Evolutionary conservation across 2,888 invertebrate species (phyloP), one percentile per base, ranked within the genome.

Genomic region (Drosophila parthenogenetica): DNA sequence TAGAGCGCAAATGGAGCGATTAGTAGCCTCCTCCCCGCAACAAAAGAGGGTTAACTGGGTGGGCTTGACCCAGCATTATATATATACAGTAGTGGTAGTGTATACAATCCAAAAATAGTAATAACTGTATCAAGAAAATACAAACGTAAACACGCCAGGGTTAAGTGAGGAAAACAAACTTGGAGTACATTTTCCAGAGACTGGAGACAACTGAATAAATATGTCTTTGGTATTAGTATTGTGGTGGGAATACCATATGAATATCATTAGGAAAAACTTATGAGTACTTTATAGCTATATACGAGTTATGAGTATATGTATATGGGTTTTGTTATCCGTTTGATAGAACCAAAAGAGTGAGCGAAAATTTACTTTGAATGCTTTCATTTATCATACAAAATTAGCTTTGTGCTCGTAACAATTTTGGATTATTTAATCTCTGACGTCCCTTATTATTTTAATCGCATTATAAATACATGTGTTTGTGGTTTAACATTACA

Each of bases 1-100:
- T 75, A 67, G 62, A 60, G 64, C 78, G 63, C 66, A 68, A 81
- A 76, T 83, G 63, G 71, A 72, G 71, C 76, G 68, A 79, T 87
- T 83, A 81, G 61, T 61, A 64, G n/a, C 19, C 55, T 53, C 14
- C 13, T 35, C 10, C 64, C 69, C 67, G 29, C 29, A 8, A 8
- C 65, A 57, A 8, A 8, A n/a, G 61, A 70, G 54, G 61, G 61
- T 50, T 55, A 51, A 62, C 39, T 16, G 54, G 14, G 7, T 58
- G 39, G 51, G 37, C 40, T 55, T 54, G 66, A 74, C 66, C 70
- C 46, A 49, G 60, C 50, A 62, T 49, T 32, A 73, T 46, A 55
- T 25, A 76, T 50, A 45, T 48, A 71, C 2, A 35, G 22, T 22
- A 22, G 22, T 22, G 22, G 22, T 35, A 35, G 29, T 29, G 29